Conservation (phyloP, 2,888 invertebrate genomes). For the Marronus borbonicus region DNA sequence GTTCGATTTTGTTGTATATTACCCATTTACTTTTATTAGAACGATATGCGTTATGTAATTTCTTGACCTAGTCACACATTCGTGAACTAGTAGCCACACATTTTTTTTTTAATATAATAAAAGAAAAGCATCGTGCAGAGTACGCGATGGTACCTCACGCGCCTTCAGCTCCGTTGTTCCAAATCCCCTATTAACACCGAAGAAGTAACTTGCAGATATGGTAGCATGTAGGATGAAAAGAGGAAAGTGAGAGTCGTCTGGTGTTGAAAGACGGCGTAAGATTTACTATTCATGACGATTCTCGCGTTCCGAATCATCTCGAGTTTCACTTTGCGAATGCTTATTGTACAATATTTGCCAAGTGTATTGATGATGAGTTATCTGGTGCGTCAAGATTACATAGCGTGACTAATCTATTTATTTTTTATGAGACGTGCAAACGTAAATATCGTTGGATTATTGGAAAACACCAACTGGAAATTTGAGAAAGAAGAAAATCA, state of each 20-base stretch:
- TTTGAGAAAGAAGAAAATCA: neutral
- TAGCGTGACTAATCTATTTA: constrained; percentile 5
- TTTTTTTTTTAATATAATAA: neutral
- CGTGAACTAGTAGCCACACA: neutral
- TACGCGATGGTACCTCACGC: neutral
- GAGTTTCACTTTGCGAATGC: too few relatives aligned
- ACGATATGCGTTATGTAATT: constrained; percentile 7
- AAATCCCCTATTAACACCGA: neutral
- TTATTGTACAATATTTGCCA: neutral
- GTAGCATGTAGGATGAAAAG: neutral
- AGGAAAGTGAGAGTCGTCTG: constrained; percentile 4
- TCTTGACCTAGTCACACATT: constrained; percentile 32
- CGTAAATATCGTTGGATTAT: neutral
- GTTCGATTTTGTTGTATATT: constrained; percentile 23
- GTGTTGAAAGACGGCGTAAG: neutral
- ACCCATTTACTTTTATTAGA: neutral
- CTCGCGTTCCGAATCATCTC: too few relatives aligned
- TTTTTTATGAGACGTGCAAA: neutral
- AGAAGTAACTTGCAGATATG: neutral
- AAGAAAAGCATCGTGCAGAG: too few relatives aligned
- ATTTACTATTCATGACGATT: too few relatives aligned
- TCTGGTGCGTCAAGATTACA: neutral
- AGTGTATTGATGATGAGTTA: constrained; percentile 1
- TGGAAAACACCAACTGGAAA: neutral
- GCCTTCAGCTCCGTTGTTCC: neutral